These are phyloP conservation scores for Urocynchramus pylzowi DNA, from an alignment of 2,113 vertebrate genomes.

Conservation along the genomic window DNA sequence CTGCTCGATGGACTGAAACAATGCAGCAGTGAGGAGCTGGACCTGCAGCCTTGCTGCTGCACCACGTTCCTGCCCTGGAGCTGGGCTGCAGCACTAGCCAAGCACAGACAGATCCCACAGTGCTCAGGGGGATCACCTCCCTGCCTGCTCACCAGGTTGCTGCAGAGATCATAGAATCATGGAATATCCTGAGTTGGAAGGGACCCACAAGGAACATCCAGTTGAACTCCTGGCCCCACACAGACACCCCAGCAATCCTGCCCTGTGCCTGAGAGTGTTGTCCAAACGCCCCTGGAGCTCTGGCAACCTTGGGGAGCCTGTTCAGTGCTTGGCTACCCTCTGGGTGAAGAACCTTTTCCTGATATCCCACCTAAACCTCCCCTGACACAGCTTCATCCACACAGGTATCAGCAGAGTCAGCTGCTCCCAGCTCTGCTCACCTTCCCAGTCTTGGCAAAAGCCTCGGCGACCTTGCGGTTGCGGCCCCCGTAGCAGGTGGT, in stretches of 20 bases:
- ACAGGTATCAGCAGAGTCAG: accelerated
- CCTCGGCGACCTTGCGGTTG: slow-evolving; percentile 92
- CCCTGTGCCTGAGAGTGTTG: not conserved
- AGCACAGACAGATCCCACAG: not conserved
- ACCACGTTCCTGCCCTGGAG: not conserved
- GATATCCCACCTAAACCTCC: not conserved
- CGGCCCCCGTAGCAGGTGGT: slow-evolving; percentile 95
- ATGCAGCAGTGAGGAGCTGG: not conserved
- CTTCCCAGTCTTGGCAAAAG: slow-evolving; percentile 90
- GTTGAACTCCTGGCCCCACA: not conserved
- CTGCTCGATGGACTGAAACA: slow-evolving; percentile 87
- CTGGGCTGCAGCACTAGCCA: not conserved
- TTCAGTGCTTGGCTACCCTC: not conserved
- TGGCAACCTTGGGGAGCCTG: not conserved
- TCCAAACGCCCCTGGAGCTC: not conserved
- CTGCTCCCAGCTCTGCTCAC: slow-evolving; percentile 59
- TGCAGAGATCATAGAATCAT: not conserved
- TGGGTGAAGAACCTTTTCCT: not conserved
- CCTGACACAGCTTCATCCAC: not conserved
- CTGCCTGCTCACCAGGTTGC: not conserved
- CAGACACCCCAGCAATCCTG: not conserved
- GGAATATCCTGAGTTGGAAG: not conserved
- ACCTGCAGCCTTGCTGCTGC: not conserved
- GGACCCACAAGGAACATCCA: not conserved
- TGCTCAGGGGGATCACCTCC: not conserved